Evolutionary conservation across 2,113 vertebrate species (phyloP).

Genomic region (Ceratotherium simum): DNA sequence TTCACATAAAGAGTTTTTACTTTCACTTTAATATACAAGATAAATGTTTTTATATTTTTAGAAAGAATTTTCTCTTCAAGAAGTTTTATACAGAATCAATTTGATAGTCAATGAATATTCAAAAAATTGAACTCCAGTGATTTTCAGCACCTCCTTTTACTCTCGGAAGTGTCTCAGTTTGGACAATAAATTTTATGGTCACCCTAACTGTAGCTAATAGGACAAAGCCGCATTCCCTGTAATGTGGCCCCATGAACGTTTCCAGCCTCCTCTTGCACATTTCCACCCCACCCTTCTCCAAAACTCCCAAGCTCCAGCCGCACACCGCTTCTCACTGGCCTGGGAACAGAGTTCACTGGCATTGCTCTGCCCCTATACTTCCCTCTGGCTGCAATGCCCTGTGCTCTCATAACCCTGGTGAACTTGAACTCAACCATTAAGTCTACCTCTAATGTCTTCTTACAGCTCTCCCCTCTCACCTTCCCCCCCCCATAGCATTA

Average conservation of each 20-base stretch:
- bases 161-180: not conserved
- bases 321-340: not conserved
- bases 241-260: not conserved
- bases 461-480: not conserved
- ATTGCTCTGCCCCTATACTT: not conserved
- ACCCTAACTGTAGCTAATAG: not conserved
- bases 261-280: not conserved
- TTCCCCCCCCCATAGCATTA: not conserved
- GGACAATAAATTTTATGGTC: not conserved
- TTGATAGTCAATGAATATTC: not conserved
- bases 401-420: not conserved
- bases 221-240: not conserved
- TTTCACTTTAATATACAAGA: not conserved
- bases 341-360: not conserved
- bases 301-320: not conserved
- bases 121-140: not conserved
- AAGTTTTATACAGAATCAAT: not conserved
- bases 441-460: not conserved
- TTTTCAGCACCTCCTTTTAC: not conserved
- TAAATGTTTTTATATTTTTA: conserved; percentile 5
- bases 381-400: not conserved
- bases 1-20: not conserved
- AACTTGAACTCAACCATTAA: not conserved
- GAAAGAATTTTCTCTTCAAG: not conserved
- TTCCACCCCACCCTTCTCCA: not conserved